Evolutionary conservation across 2,113 vertebrate genomes (phyloP).

Genomic region (Rhipidura dahli): DNA sequence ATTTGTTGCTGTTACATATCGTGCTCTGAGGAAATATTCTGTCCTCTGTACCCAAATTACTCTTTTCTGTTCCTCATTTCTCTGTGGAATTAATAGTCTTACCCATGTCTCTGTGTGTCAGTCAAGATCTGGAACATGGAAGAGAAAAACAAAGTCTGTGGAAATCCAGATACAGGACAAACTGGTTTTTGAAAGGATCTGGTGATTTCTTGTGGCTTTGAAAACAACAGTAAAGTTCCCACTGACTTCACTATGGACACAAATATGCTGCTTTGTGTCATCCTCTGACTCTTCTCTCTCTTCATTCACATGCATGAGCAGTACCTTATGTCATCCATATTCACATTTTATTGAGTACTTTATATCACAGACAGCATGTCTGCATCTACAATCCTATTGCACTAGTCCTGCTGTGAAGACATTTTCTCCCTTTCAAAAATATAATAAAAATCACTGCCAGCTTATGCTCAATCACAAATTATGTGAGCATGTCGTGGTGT

Average conservation of each 20-base stretch:
- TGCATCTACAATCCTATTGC: background rate
- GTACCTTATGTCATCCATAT: slow-evolving; percentile 3
- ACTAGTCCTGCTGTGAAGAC: background rate
- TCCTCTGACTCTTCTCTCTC: background rate
- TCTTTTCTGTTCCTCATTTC: background rate
- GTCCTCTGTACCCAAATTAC: background rate
- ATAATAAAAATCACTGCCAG: slow-evolving; percentile 10
- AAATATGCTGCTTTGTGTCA: background rate
- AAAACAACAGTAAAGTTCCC: background rate
- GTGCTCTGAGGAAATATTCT: background rate
- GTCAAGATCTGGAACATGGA: background rate
- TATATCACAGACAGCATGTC: background rate
- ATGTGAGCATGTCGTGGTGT: background rate
- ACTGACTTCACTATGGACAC: background rate
- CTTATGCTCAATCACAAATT: background rate
- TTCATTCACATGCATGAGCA: background rate
- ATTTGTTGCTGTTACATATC: background rate
- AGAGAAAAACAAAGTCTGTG: background rate
- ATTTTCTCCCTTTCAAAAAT: background rate
- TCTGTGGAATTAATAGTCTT: background rate
- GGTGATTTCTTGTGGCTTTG: background rate
- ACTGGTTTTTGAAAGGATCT: background rate
- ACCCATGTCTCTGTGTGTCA: background rate
- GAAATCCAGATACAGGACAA: background rate
- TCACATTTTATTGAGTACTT: slow-evolving; percentile 11